phyloP scores from a whole-genome alignment of 2,797 vertebrate species.

The Mormyrops attenuatus region DNA sequence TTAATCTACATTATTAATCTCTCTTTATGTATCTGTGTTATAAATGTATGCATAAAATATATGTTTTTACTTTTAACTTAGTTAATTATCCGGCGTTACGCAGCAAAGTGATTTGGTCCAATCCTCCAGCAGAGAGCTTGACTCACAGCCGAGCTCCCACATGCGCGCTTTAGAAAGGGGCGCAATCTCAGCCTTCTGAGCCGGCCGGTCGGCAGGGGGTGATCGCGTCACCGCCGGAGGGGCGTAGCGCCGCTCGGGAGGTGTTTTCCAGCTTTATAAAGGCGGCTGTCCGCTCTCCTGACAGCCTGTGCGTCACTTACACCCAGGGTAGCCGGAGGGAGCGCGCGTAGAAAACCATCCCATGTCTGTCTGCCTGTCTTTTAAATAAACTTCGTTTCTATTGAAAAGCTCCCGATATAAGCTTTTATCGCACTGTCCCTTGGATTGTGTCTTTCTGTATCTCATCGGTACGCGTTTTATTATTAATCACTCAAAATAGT shows the following conservation, averaged over 20 bases:
- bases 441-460: not conserved
- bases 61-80: not conserved
- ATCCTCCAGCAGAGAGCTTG: not conserved
- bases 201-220: slow-evolving; percentile 39
- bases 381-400: not conserved
- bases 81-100: not conserved
- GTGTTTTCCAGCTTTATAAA: slow-evolving; percentile 95
- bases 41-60: not conserved
- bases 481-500: not conserved
- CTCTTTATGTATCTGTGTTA: not conserved
- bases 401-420: not conserved
- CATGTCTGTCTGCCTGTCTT: not conserved
- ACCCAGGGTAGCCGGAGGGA: slow-evolving; percentile 46
- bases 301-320: slow-evolving; percentile 80
- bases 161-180: not conserved
- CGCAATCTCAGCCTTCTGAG: not conserved
- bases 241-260: slow-evolving; percentile 59
- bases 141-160: not conserved
- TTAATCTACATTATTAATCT: not conserved
- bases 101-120: not conserved
- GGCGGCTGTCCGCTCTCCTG: slow-evolving; percentile 57
- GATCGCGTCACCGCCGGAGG: slow-evolving; percentile 64
- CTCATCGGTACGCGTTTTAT: not conserved
- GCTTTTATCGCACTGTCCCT: not conserved
- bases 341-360: not conserved